Percentiles rank a stretch among this genome's conserved stretches.
These are phyloP conservation scores for Zosterops borbonicus DNA, from an alignment of 2,113 vertebrate genomes.

Conservation along the genomic window DNA sequence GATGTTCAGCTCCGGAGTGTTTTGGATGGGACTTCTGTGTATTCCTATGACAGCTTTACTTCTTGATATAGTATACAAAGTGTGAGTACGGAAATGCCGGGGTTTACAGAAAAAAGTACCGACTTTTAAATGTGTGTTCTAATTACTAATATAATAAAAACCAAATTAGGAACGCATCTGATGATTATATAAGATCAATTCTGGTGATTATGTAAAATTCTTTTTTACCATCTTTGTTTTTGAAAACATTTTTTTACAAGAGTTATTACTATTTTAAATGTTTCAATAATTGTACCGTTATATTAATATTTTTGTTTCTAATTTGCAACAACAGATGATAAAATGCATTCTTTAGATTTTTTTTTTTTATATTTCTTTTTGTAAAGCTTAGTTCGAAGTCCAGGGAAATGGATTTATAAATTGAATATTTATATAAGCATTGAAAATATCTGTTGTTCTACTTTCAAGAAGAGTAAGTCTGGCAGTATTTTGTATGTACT, in stretches of 20 bases:
- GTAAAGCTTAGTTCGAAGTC: background rate
- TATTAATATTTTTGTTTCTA: background rate
- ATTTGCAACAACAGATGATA: background rate
- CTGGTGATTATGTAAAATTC: background rate
- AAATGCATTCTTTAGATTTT: background rate
- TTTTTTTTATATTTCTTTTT: background rate
- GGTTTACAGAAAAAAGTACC: background rate
- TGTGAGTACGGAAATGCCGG: constrained; percentile 81
- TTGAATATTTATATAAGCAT: background rate
- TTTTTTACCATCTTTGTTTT: background rate
- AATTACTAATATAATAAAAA: background rate
- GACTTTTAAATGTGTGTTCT: background rate
- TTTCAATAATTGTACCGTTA: background rate
- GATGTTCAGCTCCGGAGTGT: constrained; percentile 94
- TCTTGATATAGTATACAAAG: constrained; percentile 92
- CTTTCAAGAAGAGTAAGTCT: constrained; percentile 18
- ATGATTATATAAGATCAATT: background rate
- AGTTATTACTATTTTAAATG: background rate
- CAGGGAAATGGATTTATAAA: background rate
- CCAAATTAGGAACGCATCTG: background rate
- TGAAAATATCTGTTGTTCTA: background rate
- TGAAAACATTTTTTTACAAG: background rate
- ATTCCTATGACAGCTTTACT: constrained; percentile 92
- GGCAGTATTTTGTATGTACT: constrained; percentile 1
- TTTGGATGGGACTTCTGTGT: constrained; percentile 94